Percentiles rank a stretch among this genome's conserved stretches.
These are phyloP conservation scores for Caloenas nicobarica DNA, from an alignment of 2,113 vertebrate genomes.

Conservation along the genomic window DNA sequence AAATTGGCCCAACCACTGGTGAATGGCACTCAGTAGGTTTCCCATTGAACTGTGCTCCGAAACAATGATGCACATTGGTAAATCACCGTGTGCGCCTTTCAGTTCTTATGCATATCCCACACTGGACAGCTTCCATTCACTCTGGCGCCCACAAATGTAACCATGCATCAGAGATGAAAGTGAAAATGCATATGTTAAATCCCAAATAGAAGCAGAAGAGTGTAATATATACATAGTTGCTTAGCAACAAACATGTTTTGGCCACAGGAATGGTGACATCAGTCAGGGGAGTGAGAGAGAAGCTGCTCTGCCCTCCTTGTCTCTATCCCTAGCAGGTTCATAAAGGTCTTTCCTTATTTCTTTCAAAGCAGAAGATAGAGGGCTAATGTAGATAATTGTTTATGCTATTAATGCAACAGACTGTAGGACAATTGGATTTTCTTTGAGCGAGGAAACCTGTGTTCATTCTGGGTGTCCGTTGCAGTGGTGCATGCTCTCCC, in stretches of 20 bases:
- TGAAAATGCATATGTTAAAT: slow-evolving; percentile 71
- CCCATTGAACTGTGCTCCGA: slow-evolving; percentile 43
- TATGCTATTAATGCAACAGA: not conserved
- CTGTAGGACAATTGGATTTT: not conserved
- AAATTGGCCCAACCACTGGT: slow-evolving; percentile 54
- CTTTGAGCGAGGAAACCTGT: not conserved
- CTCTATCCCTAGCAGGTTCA: not conserved
- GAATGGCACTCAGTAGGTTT: slow-evolving; percentile 66
- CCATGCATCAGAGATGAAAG: slow-evolving; percentile 71
- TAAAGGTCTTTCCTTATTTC: not conserved
- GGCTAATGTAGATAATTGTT: not conserved
- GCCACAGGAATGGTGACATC: slow-evolving; percentile 53
- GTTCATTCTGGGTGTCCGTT: not conserved
- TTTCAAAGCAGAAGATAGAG: not conserved
- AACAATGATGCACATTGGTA: slow-evolving; percentile 67
- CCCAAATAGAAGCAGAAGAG: slow-evolving; percentile 64
- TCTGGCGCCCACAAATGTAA: slow-evolving; percentile 63
- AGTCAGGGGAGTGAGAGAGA: slow-evolving; percentile 34
- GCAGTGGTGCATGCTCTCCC: accelerated
- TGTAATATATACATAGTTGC: slow-evolving; percentile 74
- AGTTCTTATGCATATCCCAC: slow-evolving; percentile 66
- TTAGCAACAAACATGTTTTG: slow-evolving; percentile 66
- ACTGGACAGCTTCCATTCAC: slow-evolving; percentile 72
- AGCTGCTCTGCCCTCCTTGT: slow-evolving; percentile 27
- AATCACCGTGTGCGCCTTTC: slow-evolving; percentile 62